These are phyloP conservation scores for Nebria salina DNA, from an alignment of 2,888 invertebrate species.

Conservation along the genomic window DNA sequence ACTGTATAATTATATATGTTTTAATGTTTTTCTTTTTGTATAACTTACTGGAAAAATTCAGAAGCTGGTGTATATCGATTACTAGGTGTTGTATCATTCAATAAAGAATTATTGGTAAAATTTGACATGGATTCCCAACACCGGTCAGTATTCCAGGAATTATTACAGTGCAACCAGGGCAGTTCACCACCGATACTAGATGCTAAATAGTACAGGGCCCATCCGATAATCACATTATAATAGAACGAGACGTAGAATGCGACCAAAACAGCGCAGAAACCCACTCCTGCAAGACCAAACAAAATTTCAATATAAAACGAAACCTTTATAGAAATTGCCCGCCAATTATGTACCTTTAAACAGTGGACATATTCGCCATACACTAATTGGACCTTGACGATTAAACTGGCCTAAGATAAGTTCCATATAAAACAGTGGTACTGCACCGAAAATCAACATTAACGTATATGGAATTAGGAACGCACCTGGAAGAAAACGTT, in stretches of 20 bases:
- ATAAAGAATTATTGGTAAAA: conserved; percentile 59
- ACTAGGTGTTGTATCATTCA: conserved; percentile 61
- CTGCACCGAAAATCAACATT: conserved; percentile 80
- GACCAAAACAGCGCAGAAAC: conserved; percentile 81
- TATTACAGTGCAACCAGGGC: conserved; percentile 85
- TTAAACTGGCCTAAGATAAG: conserved; percentile 80
- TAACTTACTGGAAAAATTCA: conserved; percentile 79
- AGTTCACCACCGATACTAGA: conserved; percentile 75
- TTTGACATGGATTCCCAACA: conserved; percentile 69
- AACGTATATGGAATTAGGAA: conserved; percentile 80
- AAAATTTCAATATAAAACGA: neutral
- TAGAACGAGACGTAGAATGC: conserved; percentile 85
- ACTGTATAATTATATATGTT: too few species aligned
- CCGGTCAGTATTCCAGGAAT: conserved; percentile 80
- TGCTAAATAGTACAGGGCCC: conserved; percentile 84
- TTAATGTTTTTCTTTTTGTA: too few species aligned
- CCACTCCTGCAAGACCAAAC: conserved; percentile 68
- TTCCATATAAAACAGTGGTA: conserved; percentile 84
- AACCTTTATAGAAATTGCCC: neutral
- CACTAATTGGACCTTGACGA: conserved; percentile 77
- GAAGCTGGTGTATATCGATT: conserved; percentile 77
- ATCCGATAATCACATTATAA: conserved; percentile 87
- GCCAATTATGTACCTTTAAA: conserved; percentile 73
- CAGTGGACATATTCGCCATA: conserved; percentile 86
- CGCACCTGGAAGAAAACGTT: conserved; percentile 67